These are phyloP conservation scores for Sylvietta virens DNA, from an alignment of 2,113 vertebrate genomes.

Conservation along the genomic window DNA sequence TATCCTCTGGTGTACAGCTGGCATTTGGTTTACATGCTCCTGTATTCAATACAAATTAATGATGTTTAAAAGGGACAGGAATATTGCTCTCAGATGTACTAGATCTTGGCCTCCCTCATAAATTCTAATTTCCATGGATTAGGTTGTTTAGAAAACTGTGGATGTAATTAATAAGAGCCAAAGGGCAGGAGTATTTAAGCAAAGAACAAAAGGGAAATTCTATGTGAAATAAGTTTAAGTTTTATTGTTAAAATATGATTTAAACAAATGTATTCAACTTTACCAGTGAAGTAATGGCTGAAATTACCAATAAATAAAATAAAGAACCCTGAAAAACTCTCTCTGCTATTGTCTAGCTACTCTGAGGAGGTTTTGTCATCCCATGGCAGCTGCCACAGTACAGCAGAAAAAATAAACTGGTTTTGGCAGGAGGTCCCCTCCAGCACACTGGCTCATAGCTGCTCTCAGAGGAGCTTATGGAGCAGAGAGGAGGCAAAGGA, in stretches of 20 bases:
- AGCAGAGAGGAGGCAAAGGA: neutral
- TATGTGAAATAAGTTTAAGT: neutral
- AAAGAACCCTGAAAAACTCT: neutral
- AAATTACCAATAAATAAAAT: neutral
- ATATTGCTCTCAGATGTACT: neutral
- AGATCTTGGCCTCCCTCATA: neutral
- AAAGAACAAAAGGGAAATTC: neutral
- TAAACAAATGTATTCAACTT: neutral
- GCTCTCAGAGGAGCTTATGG: neutral
- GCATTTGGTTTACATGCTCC: neutral
- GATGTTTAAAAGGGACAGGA: neutral
- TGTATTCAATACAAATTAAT: neutral
- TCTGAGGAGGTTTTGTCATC: rapidly evolving
- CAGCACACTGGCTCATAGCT: rapidly evolving
- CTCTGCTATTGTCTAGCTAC: neutral
- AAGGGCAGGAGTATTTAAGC: neutral
- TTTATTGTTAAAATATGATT: neutral
- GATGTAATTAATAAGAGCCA: neutral
- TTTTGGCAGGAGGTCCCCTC: neutral
- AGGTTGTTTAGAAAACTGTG: neutral
- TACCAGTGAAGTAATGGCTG: neutral
- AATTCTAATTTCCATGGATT: neutral
- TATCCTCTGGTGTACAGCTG: neutral
- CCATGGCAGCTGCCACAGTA: rapidly evolving
- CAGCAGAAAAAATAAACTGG: neutral